These are phyloP conservation scores for Sus cebifrons DNA, from an alignment of 2,797 vertebrate genomes.

Conservation along the genomic window DNA sequence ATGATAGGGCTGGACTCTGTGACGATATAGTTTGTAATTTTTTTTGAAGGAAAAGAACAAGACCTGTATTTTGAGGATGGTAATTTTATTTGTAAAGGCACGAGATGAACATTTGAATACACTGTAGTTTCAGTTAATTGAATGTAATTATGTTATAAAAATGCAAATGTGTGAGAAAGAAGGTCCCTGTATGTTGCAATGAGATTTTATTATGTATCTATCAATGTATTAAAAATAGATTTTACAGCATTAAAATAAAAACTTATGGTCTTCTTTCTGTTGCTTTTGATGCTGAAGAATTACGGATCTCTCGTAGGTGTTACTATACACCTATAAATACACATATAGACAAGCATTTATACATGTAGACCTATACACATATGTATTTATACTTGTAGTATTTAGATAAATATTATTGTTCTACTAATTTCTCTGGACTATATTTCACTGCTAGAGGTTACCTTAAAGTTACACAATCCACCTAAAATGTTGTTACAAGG, in stretches of 20 bases:
- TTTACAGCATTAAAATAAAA: slow-evolving; percentile 1
- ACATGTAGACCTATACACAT: neutral
- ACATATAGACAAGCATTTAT: neutral
- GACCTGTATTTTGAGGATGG: neutral
- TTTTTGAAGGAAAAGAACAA: neutral
- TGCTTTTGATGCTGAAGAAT: neutral
- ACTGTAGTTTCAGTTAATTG: neutral
- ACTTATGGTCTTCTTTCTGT: neutral
- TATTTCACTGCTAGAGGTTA: slow-evolving; percentile 7
- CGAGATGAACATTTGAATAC: neutral
- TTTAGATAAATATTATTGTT: neutral
- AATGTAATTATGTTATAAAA: neutral
- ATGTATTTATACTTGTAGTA: neutral
- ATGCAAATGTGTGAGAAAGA: slow-evolving; percentile 46
- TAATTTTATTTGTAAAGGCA: slow-evolving; percentile 4
- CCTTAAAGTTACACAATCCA: neutral
- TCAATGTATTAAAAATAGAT: neutral
- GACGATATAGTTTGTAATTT: neutral
- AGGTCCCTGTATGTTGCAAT: neutral
- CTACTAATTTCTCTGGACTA: slow-evolving; percentile 7
- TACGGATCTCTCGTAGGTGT: neutral
- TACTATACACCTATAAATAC: neutral
- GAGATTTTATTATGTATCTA: neutral
- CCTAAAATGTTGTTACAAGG: neutral
- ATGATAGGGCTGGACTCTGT: neutral